Evolutionary conservation across 30 jellyfish, hydroid and myxozoan genomes (phyloP), one percentile per base, ranked within the genome.

Genomic region (Catostylus mosaicus): DNA sequence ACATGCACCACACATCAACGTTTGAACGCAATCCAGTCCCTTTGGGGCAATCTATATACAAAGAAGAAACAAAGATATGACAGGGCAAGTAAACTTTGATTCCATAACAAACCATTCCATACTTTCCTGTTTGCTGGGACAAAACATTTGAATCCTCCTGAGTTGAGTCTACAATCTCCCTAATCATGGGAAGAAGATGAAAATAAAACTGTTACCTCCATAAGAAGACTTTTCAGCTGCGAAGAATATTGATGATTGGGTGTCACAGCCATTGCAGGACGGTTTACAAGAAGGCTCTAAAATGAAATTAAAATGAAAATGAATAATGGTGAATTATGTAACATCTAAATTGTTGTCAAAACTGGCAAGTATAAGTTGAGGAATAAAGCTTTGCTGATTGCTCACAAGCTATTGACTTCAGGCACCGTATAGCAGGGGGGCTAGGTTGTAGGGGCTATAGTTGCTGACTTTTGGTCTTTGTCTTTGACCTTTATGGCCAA

Each of bases 1-100:
- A 70, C 97, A 89, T 12, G 97, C 90, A 18, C 97, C 97, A 67
- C 97, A 89, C 97, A 89, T 89, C 97, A 89, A 45, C 0, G 97
- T 89, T 36, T 89, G 95, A 32, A 89, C 97, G 70, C 90, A 75
- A 65, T 81, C 90, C 75, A 89, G 82, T 1, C 97, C 97, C 11
- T 29, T 51, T n/a, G 97, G 97, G 6, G 90, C 87, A 81, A 89
- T 90, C 97, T 88, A 66, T 7, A 36, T 10, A 52, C 67, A 52
- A 7, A 3, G 19, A 10, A 52, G 67, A 52, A 20, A 7, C 30
- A 10, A n/a, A 10, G 30, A 52, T 16, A 52, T 4, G 29, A 31
- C 26, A 27, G 48, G 10, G 16, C 24, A 32, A 20, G 73, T 60
- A 16, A 26, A 7, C 14, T 64, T 29, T 31, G 73, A 20, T 20